phyloP scores from a whole-genome alignment of 2,113 vertebrate species.

The Otolemur garnettii region DNA sequence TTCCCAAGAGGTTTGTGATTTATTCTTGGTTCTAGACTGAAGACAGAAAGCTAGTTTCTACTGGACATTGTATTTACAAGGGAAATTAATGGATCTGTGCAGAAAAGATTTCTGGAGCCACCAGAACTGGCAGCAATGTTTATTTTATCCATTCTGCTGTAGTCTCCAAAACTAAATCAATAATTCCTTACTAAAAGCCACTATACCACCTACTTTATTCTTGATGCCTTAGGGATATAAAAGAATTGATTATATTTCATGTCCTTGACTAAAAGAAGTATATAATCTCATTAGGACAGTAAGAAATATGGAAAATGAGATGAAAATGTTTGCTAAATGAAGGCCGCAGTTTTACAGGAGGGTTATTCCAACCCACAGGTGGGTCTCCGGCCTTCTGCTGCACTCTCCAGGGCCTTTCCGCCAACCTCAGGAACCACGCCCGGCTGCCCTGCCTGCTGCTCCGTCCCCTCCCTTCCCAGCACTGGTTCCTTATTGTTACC shows the following conservation, averaged over 20 bases:
- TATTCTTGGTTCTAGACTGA: constrained; percentile 24
- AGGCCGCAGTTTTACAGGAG: background rate
- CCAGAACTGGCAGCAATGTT: background rate
- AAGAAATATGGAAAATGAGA: constrained; percentile 27
- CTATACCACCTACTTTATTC: background rate
- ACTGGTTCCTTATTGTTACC: background rate
- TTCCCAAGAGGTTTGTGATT: background rate
- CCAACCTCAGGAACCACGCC: background rate
- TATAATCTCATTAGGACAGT: constrained; percentile 2
- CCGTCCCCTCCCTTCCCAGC: background rate
- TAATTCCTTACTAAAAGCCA: background rate
- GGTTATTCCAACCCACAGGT: background rate
- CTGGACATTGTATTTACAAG: background rate
- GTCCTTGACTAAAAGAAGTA: constrained; percentile 29
- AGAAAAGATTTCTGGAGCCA: constrained; percentile 32
- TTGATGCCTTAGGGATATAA: background rate
- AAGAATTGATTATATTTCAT: constrained; percentile 43
- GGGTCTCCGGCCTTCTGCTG: background rate
- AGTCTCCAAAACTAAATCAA: background rate
- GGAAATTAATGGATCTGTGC: background rate
- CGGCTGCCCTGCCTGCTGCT: background rate
- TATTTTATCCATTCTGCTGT: background rate
- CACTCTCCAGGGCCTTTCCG: background rate
- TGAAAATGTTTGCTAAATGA: background rate
- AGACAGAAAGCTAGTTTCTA: constrained; percentile 11